A percentile compares a stretch with the other conserved stretches of the same genome.
These are phyloP conservation scores for Lasioglossum villosulum DNA, from an alignment of 2,888 invertebrate species.

Conservation along the genomic window DNA sequence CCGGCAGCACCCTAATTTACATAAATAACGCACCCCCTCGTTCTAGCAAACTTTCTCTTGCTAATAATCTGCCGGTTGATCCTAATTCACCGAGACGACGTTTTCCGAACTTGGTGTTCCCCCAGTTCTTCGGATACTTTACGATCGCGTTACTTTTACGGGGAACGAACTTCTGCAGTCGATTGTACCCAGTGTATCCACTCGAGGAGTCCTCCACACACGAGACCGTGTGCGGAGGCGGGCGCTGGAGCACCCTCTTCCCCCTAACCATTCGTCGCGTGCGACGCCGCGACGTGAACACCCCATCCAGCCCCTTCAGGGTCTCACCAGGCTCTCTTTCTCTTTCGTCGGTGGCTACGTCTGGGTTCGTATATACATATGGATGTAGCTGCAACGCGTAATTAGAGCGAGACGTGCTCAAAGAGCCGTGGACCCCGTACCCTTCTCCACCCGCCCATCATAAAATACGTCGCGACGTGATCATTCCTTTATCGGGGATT, in stretches of 20 bases:
- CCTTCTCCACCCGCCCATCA: constrained; percentile 15
- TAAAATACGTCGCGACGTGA: constrained; percentile 56
- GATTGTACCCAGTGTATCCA: constrained; percentile 64
- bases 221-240: constrained; percentile 28
- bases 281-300: constrained; percentile 70
- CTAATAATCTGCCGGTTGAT: constrained; percentile 34
- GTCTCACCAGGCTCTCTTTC: constrained; percentile 45
- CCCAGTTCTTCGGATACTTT: constrained; percentile 29
- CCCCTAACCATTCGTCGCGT: constrained; percentile 54
- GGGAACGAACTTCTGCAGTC: constrained; percentile 59
- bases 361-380: constrained; percentile 50
- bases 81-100: constrained; percentile 13
- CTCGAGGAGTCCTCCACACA: constrained; percentile 57
- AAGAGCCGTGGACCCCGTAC: constrained; percentile 56
- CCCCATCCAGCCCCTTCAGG: constrained; percentile 53
- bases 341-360: constrained; percentile 40
- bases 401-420: constrained; percentile 78
- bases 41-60: not conserved
- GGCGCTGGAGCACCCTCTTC: constrained; percentile 19
- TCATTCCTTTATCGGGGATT: constrained; percentile 59
- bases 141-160: constrained; percentile 49
- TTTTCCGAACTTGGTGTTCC: not conserved
- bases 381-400: constrained; percentile 66
- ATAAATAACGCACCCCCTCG: not conserved
- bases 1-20: not conserved